These are phyloP conservation scores for Brachionus calyciflorus DNA, from an alignment of 1,140 invertebrate genomes.

Conservation along the genomic window DNA sequence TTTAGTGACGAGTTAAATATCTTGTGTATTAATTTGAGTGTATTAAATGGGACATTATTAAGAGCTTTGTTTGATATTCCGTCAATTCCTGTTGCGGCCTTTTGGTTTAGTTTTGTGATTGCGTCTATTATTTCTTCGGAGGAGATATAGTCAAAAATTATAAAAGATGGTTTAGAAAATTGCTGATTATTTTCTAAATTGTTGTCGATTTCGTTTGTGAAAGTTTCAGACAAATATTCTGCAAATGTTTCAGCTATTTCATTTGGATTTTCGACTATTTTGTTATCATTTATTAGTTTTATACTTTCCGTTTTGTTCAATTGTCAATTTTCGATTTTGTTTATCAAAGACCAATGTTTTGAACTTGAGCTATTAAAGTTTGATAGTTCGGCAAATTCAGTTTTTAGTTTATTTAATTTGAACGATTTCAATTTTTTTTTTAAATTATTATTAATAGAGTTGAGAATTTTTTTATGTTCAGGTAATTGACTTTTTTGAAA, in stretches of 20 bases:
- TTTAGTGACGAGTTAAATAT: not conserved
- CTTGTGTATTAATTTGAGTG: not conserved
- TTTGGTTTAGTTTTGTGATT: not conserved
- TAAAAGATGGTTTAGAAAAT: not conserved
- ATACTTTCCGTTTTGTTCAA: not conserved
- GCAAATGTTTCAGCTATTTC: not conserved
- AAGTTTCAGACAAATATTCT: not conserved
- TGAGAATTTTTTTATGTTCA: not conserved
- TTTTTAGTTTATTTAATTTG: not conserved
- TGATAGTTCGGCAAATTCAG: not conserved
- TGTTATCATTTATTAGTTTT: not conserved
- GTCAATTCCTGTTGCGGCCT: not conserved
- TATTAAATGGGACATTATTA: not conserved
- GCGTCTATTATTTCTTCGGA: not conserved
- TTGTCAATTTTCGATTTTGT: not conserved
- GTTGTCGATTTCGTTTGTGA: not conserved
- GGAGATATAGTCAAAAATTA: not conserved
- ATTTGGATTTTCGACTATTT: not conserved
- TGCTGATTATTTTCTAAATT: not conserved
- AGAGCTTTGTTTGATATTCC: not conserved
- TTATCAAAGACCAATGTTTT: slow-evolving; percentile 8
- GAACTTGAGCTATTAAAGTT: not conserved
- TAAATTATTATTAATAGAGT: not conserved
- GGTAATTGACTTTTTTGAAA: slow-evolving; percentile 5
- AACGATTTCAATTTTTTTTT: not conserved